Conservation (phyloP, 1,140 invertebrate species). For the Bombus vancouverensis region DNA sequence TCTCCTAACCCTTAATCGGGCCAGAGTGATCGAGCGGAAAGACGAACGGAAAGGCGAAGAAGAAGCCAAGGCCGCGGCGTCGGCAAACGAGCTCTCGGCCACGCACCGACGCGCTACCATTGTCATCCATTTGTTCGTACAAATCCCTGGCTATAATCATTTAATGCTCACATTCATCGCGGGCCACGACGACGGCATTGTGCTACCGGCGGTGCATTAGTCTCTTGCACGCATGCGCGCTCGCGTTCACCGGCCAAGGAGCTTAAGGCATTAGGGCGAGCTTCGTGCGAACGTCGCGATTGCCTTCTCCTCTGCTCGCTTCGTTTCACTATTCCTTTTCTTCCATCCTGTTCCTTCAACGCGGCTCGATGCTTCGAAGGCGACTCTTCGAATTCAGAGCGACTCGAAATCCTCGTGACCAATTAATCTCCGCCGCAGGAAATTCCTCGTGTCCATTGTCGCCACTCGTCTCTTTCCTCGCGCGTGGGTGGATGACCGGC, state of each 20-base stretch:
- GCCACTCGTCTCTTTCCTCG: conserved; percentile 3
- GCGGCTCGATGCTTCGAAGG: neutral
- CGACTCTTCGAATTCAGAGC: conserved; percentile 46
- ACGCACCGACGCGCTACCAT: conserved; percentile 59
- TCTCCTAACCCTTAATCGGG: conserved; percentile 16
- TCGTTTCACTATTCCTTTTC: neutral
- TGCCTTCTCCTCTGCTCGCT: neutral
- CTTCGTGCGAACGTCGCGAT: conserved; percentile 63
- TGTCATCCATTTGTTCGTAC: conserved; percentile 76
- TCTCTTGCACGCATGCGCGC: conserved; percentile 74
- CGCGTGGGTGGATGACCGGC: conserved; percentile 43
- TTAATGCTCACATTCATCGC: conserved; percentile 76
- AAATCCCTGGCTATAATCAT: conserved; percentile 74
- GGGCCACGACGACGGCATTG: conserved; percentile 65
- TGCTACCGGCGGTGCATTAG: conserved; percentile 67
- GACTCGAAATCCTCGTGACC: conserved; percentile 65
- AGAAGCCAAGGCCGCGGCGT: conserved; percentile 28
- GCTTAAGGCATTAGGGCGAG: conserved; percentile 69
- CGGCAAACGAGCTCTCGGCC: conserved; percentile 45
- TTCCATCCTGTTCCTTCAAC: neutral
- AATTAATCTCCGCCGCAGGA: conserved; percentile 75
- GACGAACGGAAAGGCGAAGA: conserved; percentile 32
- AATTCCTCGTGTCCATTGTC: conserved; percentile 65
- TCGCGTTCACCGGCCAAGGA: conserved; percentile 71
- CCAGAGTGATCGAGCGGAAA: conserved; percentile 44